phyloP scores from a whole-genome alignment of 2,797 vertebrate species.

The Fundulus diaphanus region DNA sequence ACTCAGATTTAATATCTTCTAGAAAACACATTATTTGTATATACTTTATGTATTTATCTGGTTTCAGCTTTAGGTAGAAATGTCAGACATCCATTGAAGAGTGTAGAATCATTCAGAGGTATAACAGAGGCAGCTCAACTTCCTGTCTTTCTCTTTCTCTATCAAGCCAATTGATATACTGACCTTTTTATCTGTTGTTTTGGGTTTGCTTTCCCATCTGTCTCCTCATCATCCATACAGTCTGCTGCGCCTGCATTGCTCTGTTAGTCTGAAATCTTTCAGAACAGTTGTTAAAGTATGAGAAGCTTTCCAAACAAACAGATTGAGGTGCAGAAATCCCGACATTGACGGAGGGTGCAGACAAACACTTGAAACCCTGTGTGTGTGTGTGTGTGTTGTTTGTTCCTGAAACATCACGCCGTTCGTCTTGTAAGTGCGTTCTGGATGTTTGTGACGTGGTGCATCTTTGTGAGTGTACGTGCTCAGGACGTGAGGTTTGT shows the following conservation, averaged over 20 bases:
- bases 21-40: not conserved
- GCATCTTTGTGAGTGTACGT: conserved; percentile 11
- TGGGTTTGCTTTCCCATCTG: not conserved
- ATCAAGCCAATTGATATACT: not conserved
- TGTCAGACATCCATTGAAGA: not conserved
- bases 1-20: not conserved
- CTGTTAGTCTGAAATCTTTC: not conserved
- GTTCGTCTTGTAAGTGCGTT: conserved; percentile 10
- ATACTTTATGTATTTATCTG: not conserved
- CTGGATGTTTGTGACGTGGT: not conserved
- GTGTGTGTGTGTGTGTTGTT: not conserved
- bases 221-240: not conserved
- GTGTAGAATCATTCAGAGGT: too few species aligned
- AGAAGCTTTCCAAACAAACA: conserved; percentile 12
- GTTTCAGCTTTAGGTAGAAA: not conserved
- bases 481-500: conserved; percentile 51
- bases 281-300: not conserved
- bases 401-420: conserved; percentile 17
- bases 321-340: conserved; percentile 10
- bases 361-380: not conserved
- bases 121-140: not conserved
- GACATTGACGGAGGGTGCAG: not conserved
- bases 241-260: not conserved
- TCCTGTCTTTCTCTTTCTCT: not conserved
- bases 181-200: conserved; percentile 8